phyloP scores from a whole-genome alignment of 2,113 vertebrate species.

The Podiceps cristatus region DNA sequence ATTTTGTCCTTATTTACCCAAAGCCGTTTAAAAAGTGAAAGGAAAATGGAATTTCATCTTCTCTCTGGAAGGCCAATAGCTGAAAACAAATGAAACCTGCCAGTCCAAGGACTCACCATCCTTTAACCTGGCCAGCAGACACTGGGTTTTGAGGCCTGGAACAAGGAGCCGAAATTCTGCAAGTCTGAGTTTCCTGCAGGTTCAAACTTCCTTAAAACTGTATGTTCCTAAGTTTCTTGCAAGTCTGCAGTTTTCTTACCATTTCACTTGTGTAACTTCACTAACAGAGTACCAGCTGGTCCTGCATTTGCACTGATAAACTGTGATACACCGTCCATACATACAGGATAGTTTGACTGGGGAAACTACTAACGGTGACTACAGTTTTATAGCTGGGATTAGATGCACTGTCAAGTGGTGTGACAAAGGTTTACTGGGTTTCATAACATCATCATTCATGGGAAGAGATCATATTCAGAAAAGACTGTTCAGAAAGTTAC shows the following conservation, averaged over 20 bases:
- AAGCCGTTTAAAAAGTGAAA: not conserved
- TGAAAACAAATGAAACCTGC: not conserved
- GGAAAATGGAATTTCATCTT: not conserved
- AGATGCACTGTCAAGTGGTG: not conserved
- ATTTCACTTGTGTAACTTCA: not conserved
- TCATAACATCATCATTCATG: not conserved
- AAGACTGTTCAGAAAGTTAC: not conserved
- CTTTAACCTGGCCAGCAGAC: not conserved
- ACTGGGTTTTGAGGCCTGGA: not conserved
- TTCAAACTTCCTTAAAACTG: not conserved
- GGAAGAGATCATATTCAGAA: not conserved
- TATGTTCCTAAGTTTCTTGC: not conserved
- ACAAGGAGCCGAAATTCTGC: not conserved
- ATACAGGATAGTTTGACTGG: not conserved
- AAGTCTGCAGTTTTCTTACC: not conserved
- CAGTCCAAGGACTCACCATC: not conserved
- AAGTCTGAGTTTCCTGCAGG: not conserved
- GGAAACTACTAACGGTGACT: not conserved
- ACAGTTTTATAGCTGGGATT: not conserved
- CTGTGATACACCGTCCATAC: accelerated
- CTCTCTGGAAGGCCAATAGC: not conserved
- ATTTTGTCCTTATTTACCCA: not conserved
- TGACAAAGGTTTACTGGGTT: not conserved
- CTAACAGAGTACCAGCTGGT: not conserved
- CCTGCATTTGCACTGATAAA: not conserved